Evolutionary conservation across 2,888 invertebrate species (phyloP), one percentile per base, ranked within the genome.

Genomic region (Vanessa cardui): DNA sequence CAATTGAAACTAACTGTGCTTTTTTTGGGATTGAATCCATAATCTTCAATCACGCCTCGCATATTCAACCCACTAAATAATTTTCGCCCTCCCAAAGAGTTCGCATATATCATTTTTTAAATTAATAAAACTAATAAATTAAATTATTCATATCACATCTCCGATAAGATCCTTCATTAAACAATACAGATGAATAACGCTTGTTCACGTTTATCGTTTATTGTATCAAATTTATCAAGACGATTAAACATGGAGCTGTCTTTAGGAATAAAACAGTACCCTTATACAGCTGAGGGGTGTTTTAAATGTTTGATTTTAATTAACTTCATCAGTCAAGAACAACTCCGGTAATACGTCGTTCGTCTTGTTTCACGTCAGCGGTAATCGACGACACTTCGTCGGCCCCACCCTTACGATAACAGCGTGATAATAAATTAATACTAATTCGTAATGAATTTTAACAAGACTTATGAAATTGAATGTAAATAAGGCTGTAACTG

Each of bases 221-320:
- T 71, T 67, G 39, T 46, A 66, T 58, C 45, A 45, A 70, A 74
- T 74, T 69, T 59, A 69, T 74, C 70, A 70, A 69, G 59, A 69
- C 68, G 67, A 74, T 75, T 75, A 64, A 67, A 58, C 49, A 65
- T 69, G 63, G 39, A 58, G 61, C 66, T 73, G 68, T 72, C 71
- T 61, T 71, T 58, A 47, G 21, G 58, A 31, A 44, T 58, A 49
- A 66, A 69, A 62, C 60, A 44, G 46, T 58, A 62, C 69, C 73
- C 68, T 54, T 18, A n/a, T 54, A 64, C 65, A 59, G 73, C 16
- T 39, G 72, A 58, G 76, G 69, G 69, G 75, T 76, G 74, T 75
- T 76, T 74, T 77, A 84, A 78, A 81, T 89, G 89, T 89, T 90
- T 90, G 88, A 86, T 88, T 89, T 90, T 90, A 90, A 90, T 90